These are phyloP conservation scores for Acinonyx jubatus DNA, from an alignment of 2,113 vertebrate species.

Conservation along the genomic window DNA sequence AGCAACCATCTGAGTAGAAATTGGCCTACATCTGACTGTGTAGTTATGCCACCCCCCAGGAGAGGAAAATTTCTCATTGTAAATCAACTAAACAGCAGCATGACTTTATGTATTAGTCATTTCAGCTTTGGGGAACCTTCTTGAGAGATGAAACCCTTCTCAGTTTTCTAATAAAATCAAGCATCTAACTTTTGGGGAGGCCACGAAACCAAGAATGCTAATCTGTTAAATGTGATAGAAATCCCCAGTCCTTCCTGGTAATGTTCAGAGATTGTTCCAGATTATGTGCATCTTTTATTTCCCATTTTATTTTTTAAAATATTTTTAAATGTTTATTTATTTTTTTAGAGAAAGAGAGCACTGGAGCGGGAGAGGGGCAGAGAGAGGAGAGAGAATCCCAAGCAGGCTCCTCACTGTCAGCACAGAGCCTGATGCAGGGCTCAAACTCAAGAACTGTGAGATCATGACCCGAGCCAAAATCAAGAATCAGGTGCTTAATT, in stretches of 20 bases:
- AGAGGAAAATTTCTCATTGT: conserved; percentile 21
- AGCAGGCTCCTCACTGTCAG: no score
- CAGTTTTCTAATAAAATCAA: conserved; percentile 35
- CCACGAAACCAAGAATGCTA: not conserved
- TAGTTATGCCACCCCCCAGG: not conserved
- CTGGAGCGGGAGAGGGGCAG: no score
- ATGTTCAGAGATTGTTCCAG: not conserved
- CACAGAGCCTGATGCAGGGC: no score
- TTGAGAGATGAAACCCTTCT: conserved; percentile 36
- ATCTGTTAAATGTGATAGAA: conserved; percentile 3
- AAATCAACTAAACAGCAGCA: conserved; percentile 52
- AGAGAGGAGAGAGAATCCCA: no score
- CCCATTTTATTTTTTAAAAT: not conserved
- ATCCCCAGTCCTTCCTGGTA: not conserved
- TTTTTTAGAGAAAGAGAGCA: no score
- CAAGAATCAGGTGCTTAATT: no score
- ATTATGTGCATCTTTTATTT: not conserved
- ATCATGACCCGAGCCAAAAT: no score
- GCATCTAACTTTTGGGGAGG: not conserved
- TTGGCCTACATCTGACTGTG: not conserved
- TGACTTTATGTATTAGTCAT: conserved; percentile 39
- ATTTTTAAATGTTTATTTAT: no score
- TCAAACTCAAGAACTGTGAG: no score
- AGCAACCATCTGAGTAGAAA: conserved; percentile 8
- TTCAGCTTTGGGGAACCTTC: conserved; percentile 7